Evolutionary conservation across 92 coral and sea anemone species (phyloP).

Genomic region (Montipora capitata): DNA sequence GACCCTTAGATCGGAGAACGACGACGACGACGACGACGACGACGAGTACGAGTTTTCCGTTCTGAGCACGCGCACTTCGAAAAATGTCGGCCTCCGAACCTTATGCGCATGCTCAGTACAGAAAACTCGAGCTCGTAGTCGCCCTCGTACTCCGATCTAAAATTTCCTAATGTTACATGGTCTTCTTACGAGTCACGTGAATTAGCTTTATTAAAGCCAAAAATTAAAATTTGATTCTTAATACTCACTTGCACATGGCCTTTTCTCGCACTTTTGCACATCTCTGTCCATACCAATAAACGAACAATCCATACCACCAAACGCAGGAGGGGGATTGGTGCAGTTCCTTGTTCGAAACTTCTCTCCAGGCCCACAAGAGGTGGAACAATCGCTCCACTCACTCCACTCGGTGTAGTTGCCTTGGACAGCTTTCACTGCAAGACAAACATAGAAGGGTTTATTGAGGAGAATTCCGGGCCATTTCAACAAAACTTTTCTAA

Average conservation of each 20-base stretch:
- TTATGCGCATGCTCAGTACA: too few species aligned
- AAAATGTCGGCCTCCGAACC: too few species aligned
- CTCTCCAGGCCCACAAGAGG: constrained; percentile 92
- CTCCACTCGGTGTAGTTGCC: constrained; percentile 97
- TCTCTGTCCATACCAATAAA: constrained; percentile 94
- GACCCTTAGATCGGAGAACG: too few species aligned
- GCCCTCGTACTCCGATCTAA: too few species aligned
- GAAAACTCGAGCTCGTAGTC: too few species aligned
- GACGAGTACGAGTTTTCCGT: too few species aligned
- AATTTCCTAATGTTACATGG: too few species aligned
- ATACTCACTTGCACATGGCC: constrained; percentile 91
- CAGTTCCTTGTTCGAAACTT: constrained; percentile 94
- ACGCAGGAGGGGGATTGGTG: constrained; percentile 97
- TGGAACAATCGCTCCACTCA: constrained; percentile 92
- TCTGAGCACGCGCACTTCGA: too few species aligned
- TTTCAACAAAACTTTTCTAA: too few species aligned
- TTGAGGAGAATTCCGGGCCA: not conserved
- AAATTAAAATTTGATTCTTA: not conserved
- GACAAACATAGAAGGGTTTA: not conserved
- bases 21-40: too few species aligned
- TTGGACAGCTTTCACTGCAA: constrained; percentile 84
- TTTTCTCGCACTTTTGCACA: constrained; percentile 83
- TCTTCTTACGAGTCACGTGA: too few species aligned
- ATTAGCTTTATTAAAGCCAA: too few species aligned
- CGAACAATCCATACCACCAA: constrained; percentile 96